These are phyloP conservation scores for Montipora foliosa DNA, from an alignment of 64 coral and sea anemone species.

Conservation along the genomic window DNA sequence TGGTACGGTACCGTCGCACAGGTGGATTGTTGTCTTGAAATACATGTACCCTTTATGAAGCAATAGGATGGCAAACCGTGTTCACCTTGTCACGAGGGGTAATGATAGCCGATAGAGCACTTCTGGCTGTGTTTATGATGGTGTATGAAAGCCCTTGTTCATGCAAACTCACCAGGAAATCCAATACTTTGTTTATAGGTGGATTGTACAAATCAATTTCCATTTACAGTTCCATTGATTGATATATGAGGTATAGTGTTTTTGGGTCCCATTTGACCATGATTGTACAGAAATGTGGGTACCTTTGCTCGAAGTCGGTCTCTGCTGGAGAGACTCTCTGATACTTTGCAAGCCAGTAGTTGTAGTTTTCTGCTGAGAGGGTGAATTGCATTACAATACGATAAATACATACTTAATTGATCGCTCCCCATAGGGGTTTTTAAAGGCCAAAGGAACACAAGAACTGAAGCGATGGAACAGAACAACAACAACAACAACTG, in stretches of 20 bases:
- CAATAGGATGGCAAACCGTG: constrained; percentile 30
- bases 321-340: constrained; percentile 30
- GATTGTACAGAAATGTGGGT: constrained; percentile 51
- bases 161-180: constrained; percentile 55
- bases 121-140: constrained; percentile 33
- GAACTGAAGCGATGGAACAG: no score
- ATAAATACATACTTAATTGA: no score
- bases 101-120: no score
- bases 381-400: no score
- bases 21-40: constrained; percentile 24
- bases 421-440: no score
- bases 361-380: constrained; percentile 42
- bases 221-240: constrained; percentile 46
- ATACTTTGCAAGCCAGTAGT: constrained; percentile 73
- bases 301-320: constrained; percentile 72
- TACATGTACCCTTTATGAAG: constrained; percentile 24
- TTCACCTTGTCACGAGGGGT: background rate
- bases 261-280: constrained; percentile 62
- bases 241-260: constrained; percentile 57
- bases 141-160: constrained; percentile 57
- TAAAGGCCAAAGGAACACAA: no score
- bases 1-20: background rate
- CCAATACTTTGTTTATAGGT: constrained; percentile 23
- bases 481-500: no score
- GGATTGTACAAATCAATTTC: constrained; percentile 47